A percentile compares a stretch with the other conserved stretches of the same genome.
Conservation (phyloP, 2,888 invertebrate species). For the Sepiola atlantica region DNA sequence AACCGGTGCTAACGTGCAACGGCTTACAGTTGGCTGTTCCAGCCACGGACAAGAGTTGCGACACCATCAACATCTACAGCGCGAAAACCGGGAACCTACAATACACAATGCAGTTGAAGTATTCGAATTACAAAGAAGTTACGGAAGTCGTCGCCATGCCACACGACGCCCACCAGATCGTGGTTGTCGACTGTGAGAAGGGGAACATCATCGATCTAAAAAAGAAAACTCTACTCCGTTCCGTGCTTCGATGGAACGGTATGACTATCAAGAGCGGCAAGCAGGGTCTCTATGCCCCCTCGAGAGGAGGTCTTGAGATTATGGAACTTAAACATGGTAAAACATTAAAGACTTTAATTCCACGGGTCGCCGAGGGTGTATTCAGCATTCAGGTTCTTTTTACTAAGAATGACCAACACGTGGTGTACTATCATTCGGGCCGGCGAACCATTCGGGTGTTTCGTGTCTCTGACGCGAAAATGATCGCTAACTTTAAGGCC, state of each 20-base stretch:
- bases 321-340: constrained; percentile 90
- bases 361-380: constrained; percentile 92
- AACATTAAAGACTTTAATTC: constrained; percentile 91
- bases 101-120: constrained; percentile 72
- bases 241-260: constrained; percentile 94
- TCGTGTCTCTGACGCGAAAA: constrained; percentile 89
- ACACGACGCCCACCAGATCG: constrained; percentile 81
- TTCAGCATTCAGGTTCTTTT: constrained; percentile 93
- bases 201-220: constrained; percentile 89
- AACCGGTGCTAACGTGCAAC: constrained; percentile 88
- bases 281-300: constrained; percentile 92
- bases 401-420: constrained; percentile 94
- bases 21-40: constrained; percentile 81
- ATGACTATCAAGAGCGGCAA: constrained; percentile 79
- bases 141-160: constrained; percentile 73
- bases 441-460: constrained; percentile 94
- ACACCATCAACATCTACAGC: constrained; percentile 88
- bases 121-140: constrained; percentile 71
- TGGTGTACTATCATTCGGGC: constrained; percentile 97
- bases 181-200: constrained; percentile 91
- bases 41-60: constrained; percentile 86
- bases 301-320: constrained; percentile 92
- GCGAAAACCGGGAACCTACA: constrained; percentile 83
- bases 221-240: constrained; percentile 88
- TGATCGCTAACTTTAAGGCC: constrained; percentile 87